Conservation (phyloP, 2,888 invertebrate genomes). For the Andricus curvator region DNA sequence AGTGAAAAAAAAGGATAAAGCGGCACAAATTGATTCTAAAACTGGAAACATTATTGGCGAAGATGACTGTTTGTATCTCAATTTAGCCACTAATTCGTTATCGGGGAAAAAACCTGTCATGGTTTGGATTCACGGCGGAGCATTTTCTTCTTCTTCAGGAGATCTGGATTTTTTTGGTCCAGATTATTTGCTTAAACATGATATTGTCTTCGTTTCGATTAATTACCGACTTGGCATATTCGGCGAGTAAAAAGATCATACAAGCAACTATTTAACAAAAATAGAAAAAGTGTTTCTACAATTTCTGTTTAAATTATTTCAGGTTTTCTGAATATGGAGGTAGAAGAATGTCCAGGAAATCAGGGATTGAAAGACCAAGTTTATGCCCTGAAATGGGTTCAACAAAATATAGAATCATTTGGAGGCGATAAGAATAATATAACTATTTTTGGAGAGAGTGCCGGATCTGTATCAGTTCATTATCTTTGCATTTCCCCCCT, state of each 20-base stretch:
- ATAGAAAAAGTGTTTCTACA: neutral
- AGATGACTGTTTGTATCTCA: conserved; percentile 64
- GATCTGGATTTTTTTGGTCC: conserved; percentile 49
- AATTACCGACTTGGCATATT: conserved; percentile 60
- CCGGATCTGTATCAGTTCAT: conserved; percentile 60
- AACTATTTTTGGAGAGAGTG: conserved; percentile 67
- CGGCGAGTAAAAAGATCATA: conserved; percentile 49
- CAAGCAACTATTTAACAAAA: too few relatives aligned
- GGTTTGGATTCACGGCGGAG: conserved; percentile 65
- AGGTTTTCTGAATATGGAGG: conserved; percentile 69
- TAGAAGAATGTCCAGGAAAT: conserved; percentile 67
- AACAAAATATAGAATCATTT: conserved; percentile 66
- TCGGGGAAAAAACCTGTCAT: conserved; percentile 58
- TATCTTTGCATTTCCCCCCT: conserved; percentile 61
- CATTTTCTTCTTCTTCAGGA: conserved; percentile 54
- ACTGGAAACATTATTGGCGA: conserved; percentile 42
- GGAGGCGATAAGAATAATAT: conserved; percentile 69
- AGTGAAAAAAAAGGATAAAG: conserved; percentile 66
- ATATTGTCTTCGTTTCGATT: conserved; percentile 58
- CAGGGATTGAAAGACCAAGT: conserved; percentile 68
- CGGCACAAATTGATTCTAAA: conserved; percentile 2
- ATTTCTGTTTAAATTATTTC: neutral
- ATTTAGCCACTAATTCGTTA: conserved; percentile 55
- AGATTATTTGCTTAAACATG: conserved; percentile 60
- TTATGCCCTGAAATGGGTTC: conserved; percentile 66